Evolutionary conservation across 2,113 vertebrate species (phyloP).

Genomic region (Pleuronectes platessa): DNA sequence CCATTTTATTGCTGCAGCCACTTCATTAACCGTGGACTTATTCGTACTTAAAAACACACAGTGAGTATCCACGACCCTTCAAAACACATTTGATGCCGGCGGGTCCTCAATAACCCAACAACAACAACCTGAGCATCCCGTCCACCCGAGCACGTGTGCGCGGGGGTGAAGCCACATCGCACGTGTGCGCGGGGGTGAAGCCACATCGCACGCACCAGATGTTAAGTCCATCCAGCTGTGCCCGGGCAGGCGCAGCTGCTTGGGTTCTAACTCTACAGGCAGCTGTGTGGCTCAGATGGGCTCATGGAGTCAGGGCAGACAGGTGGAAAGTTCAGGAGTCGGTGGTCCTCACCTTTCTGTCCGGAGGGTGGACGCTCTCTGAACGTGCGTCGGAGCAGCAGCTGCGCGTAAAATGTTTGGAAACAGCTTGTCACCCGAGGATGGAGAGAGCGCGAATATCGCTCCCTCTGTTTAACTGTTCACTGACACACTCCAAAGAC

Average conservation of each 20-base stretch:
- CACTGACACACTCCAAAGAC: slow-evolving; percentile 21
- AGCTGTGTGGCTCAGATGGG: background rate
- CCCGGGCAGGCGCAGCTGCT: background rate
- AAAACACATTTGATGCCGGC: background rate
- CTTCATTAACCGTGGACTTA: background rate
- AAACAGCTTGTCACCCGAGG: background rate
- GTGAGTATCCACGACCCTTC: no score
- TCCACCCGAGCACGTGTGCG: slow-evolving; percentile 12
- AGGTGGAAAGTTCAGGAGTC: slow-evolving; percentile 37
- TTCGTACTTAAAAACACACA: background rate
- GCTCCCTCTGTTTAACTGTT: slow-evolving; percentile 10
- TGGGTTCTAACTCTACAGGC: background rate
- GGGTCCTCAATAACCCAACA: background rate
- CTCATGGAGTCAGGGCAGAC: background rate
- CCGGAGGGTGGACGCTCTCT: background rate
- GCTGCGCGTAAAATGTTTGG: slow-evolving; percentile 38
- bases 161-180: slow-evolving; percentile 19
- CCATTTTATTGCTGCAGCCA: background rate
- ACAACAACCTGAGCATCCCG: background rate
- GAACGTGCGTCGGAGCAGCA: slow-evolving; percentile 13
- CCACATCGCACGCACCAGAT: background rate
- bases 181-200: slow-evolving; percentile 31
- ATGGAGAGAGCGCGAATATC: background rate
- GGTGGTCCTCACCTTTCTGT: slow-evolving; percentile 39
- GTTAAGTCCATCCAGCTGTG: background rate